A percentile compares a stretch with the other conserved stretches of the same genome.
phyloP scores from a whole-genome alignment of 2,797 vertebrate species.

The Knipowitschia caucasica region DNA sequence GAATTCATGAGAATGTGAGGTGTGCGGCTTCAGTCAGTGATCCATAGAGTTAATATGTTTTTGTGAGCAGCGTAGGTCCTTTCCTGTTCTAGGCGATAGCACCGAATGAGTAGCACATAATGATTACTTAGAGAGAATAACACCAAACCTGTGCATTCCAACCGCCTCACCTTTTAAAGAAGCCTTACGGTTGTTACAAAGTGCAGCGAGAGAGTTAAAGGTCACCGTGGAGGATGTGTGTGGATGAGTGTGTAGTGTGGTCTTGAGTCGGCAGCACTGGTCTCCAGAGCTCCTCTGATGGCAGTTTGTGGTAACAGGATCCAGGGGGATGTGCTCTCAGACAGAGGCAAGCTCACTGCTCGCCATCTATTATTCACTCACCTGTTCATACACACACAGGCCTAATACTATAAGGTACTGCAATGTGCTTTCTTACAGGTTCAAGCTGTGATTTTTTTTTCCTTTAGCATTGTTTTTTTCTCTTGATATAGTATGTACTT shows the following conservation, averaged over 20 bases:
- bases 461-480: too few relatives aligned
- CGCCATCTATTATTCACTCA: slow-evolving; percentile 77
- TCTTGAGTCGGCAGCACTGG: slow-evolving; percentile 11
- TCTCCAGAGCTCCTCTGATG: slow-evolving; percentile 66
- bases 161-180: slow-evolving; percentile 19
- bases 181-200: slow-evolving; percentile 9
- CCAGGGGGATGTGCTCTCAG: slow-evolving; percentile 65
- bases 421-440: too few relatives aligned
- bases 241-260: slow-evolving; percentile 4
- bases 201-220: slow-evolving; percentile 30
- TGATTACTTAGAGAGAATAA: background rate
- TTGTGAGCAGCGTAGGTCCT: slow-evolving; percentile 7
- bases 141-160: slow-evolving; percentile 4
- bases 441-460: too few relatives aligned
- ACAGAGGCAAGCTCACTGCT: slow-evolving; percentile 64
- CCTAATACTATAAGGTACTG: too few relatives aligned
- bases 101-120: slow-evolving; percentile 9
- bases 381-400: slow-evolving; percentile 32
- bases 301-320: slow-evolving; percentile 71
- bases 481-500: too few relatives aligned
- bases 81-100: background rate
- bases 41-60: slow-evolving; percentile 40
- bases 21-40: slow-evolving; percentile 40
- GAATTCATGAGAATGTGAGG: slow-evolving; percentile 44
- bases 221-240: slow-evolving; percentile 18